Conservation (phyloP, 2,888 invertebrate species). For the Aphidius colemani region DNA sequence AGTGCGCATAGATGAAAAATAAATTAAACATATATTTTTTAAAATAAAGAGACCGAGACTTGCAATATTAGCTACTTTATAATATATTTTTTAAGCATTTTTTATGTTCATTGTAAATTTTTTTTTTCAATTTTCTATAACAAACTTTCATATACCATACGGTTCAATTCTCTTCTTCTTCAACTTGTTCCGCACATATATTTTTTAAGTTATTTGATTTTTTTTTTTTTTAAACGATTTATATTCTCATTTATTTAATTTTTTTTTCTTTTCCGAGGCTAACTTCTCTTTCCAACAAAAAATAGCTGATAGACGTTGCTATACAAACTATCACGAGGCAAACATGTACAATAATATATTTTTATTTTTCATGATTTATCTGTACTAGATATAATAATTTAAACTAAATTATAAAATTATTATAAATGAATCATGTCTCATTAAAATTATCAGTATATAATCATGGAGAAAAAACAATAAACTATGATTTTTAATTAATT, state of each 20-base stretch:
- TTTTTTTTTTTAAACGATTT: background rate
- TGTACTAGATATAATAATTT: no score
- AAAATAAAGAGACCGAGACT: no score
- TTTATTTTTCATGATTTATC: background rate
- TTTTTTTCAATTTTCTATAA: slow-evolving; percentile 6
- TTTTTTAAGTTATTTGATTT: background rate
- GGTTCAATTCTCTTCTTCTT: background rate
- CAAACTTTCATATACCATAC: slow-evolving; percentile 10
- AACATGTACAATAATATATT: slow-evolving; percentile 14
- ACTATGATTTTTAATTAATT: no score
- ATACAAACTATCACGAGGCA: background rate
- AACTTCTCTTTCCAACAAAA: slow-evolving; percentile 17
- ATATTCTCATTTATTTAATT: no score
- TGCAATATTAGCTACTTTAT: no score
- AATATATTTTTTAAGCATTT: slow-evolving; percentile 1
- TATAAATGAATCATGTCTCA: no score
- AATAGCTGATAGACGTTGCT: background rate
- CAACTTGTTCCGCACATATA: slow-evolving; percentile 5
- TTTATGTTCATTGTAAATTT: slow-evolving; percentile 1
- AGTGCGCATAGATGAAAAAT: background rate
- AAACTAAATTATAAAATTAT: no score
- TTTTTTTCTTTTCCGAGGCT: slow-evolving; percentile 7
- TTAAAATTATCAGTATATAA: no score
- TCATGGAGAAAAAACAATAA: no score
- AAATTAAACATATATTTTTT: background rate